Conservation (phyloP, 2,113 vertebrate species). For the Dendropsophus ebraccatus region DNA sequence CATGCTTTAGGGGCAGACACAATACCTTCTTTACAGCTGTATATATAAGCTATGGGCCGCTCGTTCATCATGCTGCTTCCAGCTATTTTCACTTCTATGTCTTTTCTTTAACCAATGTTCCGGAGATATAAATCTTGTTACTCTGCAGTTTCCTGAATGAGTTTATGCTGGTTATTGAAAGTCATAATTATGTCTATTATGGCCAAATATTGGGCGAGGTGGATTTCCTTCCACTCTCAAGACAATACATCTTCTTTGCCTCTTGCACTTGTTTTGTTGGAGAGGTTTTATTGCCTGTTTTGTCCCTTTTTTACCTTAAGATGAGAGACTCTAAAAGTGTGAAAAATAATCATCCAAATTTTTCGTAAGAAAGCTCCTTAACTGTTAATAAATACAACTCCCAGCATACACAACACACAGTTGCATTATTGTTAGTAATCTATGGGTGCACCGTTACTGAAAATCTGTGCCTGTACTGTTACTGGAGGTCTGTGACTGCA, state of each 20-base stretch:
- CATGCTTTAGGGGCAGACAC: too few relatives aligned
- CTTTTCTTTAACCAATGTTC: neutral
- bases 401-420: too few relatives aligned
- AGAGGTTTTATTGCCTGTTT: conserved; percentile 34
- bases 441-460: too few relatives aligned
- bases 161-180: conserved; percentile 52
- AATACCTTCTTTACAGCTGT: too few relatives aligned
- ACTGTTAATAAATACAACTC: too few relatives aligned
- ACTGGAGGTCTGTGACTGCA: too few relatives aligned
- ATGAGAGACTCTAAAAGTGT: neutral
- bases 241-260: conserved; percentile 37
- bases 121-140: conserved; percentile 31
- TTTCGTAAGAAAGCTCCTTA: too few relatives aligned
- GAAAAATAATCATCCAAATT: too few relatives aligned
- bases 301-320: neutral
- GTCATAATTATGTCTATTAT: conserved; percentile 34
- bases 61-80: neutral
- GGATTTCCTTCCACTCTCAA: conserved; percentile 49
- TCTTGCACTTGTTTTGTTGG: conserved; percentile 3
- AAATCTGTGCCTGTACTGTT: too few relatives aligned
- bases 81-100: neutral
- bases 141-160: conserved; percentile 39
- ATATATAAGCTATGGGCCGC: too few relatives aligned
- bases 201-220: conserved; percentile 35
- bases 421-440: too few relatives aligned